Base-by-base conservation (phyloP, 2,888 invertebrate species). In the Tenthredo amoena region DNA sequence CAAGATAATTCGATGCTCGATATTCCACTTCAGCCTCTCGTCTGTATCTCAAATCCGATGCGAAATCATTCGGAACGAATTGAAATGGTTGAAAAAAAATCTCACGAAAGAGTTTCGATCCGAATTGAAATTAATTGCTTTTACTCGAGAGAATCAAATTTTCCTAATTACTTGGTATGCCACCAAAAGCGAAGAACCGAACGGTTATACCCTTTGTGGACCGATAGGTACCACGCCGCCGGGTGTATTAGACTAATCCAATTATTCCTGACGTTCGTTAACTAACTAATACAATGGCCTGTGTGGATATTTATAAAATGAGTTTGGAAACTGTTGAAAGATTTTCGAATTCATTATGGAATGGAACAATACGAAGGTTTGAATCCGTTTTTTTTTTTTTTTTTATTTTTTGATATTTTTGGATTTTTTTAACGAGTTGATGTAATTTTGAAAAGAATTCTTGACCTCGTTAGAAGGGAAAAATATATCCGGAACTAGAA, bases 251-350 rank as follows among this genome's bases (percentile, higher is more conserved):
- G 15, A n/a, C 2, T 72, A 72, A 72, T 72, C 72, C 40, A 72
- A 72, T 72, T 72, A 72, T 37, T 72, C n/a, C 21, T 72, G 6
- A 72, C 40, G 10, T 72, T 37, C 10, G 72, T 40, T 72, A 37
- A 10, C 15, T 40, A 72, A 7, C 72, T 34, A 37, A n/a, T n/a
- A 72, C 40, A 72, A 10, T n/a, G n/a, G 71, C 40, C 71, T 71
- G 15, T 71, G 71, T 37, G 40, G 40, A 71, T 71, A 40, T 71
- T 71, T 15, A n/a, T 37, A 18, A 43, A 43, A 43, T 43, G 43
- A 12, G 26, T 2, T 43, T 43, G 10, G 12, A 68, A 15, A 5
- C 34, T 31, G 71, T 37, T 15, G 40, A 43, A 0, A 26, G 15
- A 34, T 34, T 21, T 68, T 34, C 18, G 37, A 71, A 71, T 71